Conservation (phyloP, 2,113 vertebrate species). For the Etheostoma cragini region DNA sequence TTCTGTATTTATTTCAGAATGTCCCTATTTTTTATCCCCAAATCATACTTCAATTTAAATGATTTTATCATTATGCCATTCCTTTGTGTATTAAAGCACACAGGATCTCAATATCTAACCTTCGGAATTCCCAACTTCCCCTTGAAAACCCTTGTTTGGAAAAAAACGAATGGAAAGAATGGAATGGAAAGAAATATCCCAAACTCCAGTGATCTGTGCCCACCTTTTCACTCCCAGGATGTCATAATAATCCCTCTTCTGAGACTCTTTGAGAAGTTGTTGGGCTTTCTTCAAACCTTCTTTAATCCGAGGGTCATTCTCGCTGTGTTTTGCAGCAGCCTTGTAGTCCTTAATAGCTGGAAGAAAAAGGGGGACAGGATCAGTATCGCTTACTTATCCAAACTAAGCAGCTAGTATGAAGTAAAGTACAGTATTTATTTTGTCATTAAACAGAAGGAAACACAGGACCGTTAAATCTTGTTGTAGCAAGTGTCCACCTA, state of each 20-base stretch:
- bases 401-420: constrained; percentile 1
- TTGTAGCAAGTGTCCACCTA: neutral
- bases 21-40: too few relatives aligned
- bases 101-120: too few relatives aligned
- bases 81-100: too few relatives aligned
- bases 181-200: neutral
- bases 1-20: too few relatives aligned
- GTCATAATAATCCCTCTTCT: constrained; percentile 98
- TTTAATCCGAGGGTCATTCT: constrained; percentile 93
- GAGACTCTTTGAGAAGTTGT: constrained; percentile 93
- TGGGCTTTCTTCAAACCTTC: constrained; percentile 95
- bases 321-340: constrained; percentile 89
- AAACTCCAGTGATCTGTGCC: constrained; percentile 30
- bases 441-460: neutral
- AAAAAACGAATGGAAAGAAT: neutral
- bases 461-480: neutral
- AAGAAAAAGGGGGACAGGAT: constrained; percentile 18
- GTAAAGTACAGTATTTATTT: neutral
- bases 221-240: constrained; percentile 98
- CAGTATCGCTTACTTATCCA: neutral
- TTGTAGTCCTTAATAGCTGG: constrained; percentile 96
- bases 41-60: too few relatives aligned
- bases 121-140: neutral
- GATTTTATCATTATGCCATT: too few relatives aligned
- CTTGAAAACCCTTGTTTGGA: neutral